These are phyloP conservation scores for Tenualosa thibaudeaui DNA, from an alignment of 2,797 vertebrate species.

Conservation along the genomic window DNA sequence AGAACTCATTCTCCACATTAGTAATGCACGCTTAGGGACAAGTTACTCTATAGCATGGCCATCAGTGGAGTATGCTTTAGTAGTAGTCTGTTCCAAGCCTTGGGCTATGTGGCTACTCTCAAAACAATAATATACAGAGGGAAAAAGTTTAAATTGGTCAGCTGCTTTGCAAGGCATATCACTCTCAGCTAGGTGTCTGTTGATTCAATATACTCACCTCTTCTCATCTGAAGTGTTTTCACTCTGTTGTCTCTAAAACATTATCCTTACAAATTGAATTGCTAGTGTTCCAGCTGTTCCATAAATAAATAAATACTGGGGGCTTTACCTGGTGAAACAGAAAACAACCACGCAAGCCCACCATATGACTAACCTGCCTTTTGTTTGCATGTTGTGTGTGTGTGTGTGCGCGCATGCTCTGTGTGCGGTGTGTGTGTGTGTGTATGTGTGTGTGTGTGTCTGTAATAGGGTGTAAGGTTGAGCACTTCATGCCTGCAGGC, in stretches of 20 bases:
- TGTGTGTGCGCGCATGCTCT: neutral
- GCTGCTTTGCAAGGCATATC: neutral
- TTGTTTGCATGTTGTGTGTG: neutral
- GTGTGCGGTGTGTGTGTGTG: neutral
- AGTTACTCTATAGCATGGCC: neutral
- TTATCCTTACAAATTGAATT: neutral
- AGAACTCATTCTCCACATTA: neutral
- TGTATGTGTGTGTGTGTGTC: neutral
- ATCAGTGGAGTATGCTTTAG: neutral
- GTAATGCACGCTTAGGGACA: neutral
- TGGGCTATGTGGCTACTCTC: neutral
- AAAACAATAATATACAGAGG: neutral
- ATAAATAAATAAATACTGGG: neutral
- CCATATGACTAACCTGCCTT: neutral
- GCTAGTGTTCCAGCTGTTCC: neutral
- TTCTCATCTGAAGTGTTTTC: neutral
- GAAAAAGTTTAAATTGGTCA: neutral
- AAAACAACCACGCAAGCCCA: neutral
- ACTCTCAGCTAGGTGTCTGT: neutral
- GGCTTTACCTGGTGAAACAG: neutral
- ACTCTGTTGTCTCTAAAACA: neutral
- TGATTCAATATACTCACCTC: neutral
- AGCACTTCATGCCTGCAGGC: conserved; percentile 42
- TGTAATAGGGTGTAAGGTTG: conserved; percentile 18
- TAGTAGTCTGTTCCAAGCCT: neutral